Conservation (phyloP, 2,888 invertebrate genomes). For the Ischnus inquisitorius region DNA sequence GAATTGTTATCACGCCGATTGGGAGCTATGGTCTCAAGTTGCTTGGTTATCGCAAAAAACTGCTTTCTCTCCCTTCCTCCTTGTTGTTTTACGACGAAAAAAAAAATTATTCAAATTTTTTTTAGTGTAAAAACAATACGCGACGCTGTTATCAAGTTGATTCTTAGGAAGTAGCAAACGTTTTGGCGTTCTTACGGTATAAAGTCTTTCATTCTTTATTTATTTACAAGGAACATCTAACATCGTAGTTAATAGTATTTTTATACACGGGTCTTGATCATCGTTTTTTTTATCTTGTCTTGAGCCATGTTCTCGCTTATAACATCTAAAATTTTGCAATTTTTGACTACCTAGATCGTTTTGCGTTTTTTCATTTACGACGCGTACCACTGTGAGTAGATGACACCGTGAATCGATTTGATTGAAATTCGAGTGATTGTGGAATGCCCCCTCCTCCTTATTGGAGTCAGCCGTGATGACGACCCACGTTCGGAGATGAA, state of each 20-base stretch:
- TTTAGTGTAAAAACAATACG: slow-evolving; percentile 67
- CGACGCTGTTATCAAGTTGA: slow-evolving; percentile 64
- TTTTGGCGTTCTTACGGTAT: slow-evolving; percentile 79
- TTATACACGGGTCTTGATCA: slow-evolving; percentile 77
- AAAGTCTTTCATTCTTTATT: slow-evolving; percentile 75
- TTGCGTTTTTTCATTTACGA: slow-evolving; percentile 47
- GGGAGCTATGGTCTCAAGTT: slow-evolving; percentile 32
- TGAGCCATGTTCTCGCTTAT: slow-evolving; percentile 72
- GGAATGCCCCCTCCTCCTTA: slow-evolving; percentile 32
- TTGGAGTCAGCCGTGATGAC: background rate
- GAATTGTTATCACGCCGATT: background rate
- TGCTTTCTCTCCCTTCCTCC: background rate
- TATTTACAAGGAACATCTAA: slow-evolving; percentile 83
- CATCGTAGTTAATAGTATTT: slow-evolving; percentile 78
- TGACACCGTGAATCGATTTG: slow-evolving; percentile 53
- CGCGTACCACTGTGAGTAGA: slow-evolving; percentile 21
- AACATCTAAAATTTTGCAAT: slow-evolving; percentile 72
- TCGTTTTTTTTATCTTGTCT: slow-evolving; percentile 69
- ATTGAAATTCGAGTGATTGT: slow-evolving; percentile 68
- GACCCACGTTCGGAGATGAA: slow-evolving; percentile 6
- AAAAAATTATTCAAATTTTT: slow-evolving; percentile 27
- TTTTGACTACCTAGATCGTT: slow-evolving; percentile 66
- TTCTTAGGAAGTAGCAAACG: slow-evolving; percentile 78
- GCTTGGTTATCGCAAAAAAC: slow-evolving; percentile 33
- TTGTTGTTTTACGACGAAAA: slow-evolving; percentile 63